Base-by-base conservation (phyloP, 2,797 vertebrate genomes). In the Pseudomugil tenellus region DNA sequence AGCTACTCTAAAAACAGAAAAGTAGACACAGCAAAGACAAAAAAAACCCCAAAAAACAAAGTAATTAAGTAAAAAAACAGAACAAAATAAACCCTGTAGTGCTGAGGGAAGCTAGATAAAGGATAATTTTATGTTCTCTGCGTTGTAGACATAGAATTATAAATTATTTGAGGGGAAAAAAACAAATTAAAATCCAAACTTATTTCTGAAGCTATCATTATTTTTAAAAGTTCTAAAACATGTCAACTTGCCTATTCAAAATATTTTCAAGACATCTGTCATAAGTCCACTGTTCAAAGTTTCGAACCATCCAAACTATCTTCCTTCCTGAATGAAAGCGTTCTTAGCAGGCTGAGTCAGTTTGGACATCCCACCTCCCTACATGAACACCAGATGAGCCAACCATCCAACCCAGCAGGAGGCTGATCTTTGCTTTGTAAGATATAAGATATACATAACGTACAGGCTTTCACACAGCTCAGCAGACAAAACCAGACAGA, bases 351-450 rank as follows among this genome's bases (percentile, higher is more conserved):
- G 59, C 63, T 76, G 74, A 83, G 75, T 82, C 60, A 65, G 52
- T 57, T 84, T 26, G 76, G 68, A 81, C 72, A 66, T 64, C 16
- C 49, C 25, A 4, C n/a, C 39, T 10, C 26, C 9, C 46, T 76
- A 87, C 76, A 93, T 90, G 67, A 78, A 89, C 92, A 87, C 86
- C 91, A 91, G 83, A 92, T 93, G 91, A 66, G 81, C 51, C 37
- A 80, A 86, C 77, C 78, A 68, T 83, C 80, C 75, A 81, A 74
- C 71, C 58, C 70, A 63, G 29, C 32, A 58, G 51, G 28, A 54
- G 58, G 32, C 48, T 35, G 54, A 60, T 59, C 29, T 73, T 57
- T 69, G 19, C 10, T 72, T 37, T 17, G 61, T 79, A 86, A 83
- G 52, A 88, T 74, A 76, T 75, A 63, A 41, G 58, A 58, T 56